phyloP scores from a whole-genome alignment of 2,888 invertebrate genomes.

The Orgyia antiqua region DNA sequence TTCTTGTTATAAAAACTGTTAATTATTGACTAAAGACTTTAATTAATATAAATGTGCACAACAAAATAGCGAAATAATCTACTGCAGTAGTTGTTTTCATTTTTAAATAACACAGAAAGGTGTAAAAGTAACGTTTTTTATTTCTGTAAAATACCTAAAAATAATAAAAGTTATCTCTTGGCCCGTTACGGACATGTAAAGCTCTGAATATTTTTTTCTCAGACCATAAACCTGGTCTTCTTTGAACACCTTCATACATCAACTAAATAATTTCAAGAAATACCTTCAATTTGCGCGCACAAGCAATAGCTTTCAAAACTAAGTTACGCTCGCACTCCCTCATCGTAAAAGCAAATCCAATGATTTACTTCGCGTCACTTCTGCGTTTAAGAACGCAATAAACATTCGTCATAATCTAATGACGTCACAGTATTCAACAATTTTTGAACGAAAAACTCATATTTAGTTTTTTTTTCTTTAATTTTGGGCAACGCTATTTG shows the following conservation, averaged over 20 bases:
- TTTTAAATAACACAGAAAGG: too few species aligned
- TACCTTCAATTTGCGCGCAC: conserved; percentile 18
- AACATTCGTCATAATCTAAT: conserved; percentile 6
- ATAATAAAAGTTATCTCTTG: conserved; percentile 2
- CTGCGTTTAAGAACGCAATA: conserved; percentile 9
- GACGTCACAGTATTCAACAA: conserved; percentile 3
- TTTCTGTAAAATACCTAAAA: too few species aligned
- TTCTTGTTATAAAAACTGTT: too few species aligned
- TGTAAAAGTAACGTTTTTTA: too few species aligned
- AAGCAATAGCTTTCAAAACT: conserved; percentile 15
- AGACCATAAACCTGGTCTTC: conserved; percentile 21
- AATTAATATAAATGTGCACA: too few species aligned
- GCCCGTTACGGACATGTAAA: conserved; percentile 8
- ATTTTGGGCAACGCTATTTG: too few species aligned
- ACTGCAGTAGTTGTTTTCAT: too few species aligned
- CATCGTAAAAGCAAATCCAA: conserved; percentile 35
- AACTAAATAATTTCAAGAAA: conserved; percentile 17
- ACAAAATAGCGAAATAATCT: too few species aligned
- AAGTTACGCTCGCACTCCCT: conserved; percentile 22
- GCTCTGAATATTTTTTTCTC: conserved; percentile 17
- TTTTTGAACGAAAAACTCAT: not conserved
- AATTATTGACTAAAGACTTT: too few species aligned
- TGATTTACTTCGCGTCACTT: conserved; percentile 31
- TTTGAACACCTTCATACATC: conserved; percentile 21
- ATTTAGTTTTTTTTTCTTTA: too few species aligned